A percentile compares a stretch with the other conserved stretches of the same genome.
Conservation (phyloP, 2,888 invertebrate species). For the Thera britannica region DNA sequence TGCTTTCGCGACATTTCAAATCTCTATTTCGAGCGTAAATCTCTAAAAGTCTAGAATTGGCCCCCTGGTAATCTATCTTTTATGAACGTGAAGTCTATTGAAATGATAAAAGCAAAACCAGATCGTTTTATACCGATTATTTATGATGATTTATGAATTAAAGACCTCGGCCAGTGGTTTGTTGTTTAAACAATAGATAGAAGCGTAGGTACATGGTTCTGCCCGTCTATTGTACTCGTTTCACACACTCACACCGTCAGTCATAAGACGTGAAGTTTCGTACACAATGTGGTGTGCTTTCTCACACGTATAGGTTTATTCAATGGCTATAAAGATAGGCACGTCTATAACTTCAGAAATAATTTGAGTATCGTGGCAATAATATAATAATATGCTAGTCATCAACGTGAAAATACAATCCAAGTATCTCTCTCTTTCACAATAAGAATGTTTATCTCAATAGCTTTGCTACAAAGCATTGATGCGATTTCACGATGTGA, state of each 20-base stretch:
- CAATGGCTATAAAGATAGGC: conserved; percentile 22
- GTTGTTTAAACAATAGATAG: conserved; percentile 36
- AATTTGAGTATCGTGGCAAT: conserved; percentile 41
- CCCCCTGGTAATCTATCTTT: too few species aligned
- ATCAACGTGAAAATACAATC: conserved; percentile 5
- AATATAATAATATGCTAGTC: conserved; percentile 30
- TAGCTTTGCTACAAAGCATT: too few species aligned
- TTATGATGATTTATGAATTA: conserved; percentile 28
- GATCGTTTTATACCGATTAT: conserved; percentile 32
- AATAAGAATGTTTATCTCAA: neutral
- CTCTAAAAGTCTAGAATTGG: too few species aligned
- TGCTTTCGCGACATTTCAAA: too few species aligned
- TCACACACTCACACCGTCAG: conserved; percentile 51
- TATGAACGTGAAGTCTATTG: neutral
- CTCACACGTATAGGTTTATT: conserved; percentile 24
- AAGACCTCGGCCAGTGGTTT: conserved; percentile 32
- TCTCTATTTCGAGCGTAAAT: too few species aligned
- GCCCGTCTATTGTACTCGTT: conserved; percentile 44
- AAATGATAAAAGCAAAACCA: neutral
- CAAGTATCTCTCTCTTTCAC: neutral
- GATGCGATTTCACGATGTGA: too few species aligned
- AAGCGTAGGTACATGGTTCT: conserved; percentile 29
- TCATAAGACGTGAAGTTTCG: conserved; percentile 22
- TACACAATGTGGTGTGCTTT: conserved; percentile 32
- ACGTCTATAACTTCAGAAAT: conserved; percentile 33